Base-by-base conservation (phyloP, 2,888 invertebrate species). In the Dyspetes luteomarginatus region DNA sequence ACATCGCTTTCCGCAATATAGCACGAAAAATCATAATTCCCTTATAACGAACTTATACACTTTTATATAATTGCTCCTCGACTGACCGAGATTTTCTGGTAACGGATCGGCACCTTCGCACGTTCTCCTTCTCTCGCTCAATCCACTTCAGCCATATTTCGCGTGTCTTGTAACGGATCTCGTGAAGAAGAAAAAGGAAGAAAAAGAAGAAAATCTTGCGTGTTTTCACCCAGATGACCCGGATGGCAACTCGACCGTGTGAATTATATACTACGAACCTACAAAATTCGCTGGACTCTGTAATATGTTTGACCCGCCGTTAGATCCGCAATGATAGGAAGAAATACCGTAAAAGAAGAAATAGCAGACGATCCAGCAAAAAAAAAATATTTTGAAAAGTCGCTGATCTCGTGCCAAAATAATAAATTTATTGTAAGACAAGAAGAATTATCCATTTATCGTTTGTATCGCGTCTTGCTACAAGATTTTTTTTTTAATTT, bases 11-110 rank as follows among this genome's bases (percentile, higher is more conserved):
- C 75, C 58, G 65, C 48, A 69, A 72, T 71, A 58, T 68, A 68
- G 72, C 68, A 79, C 74, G 80, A 79, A 78, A 83, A 82, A 78
- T 69, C 56, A 79, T 67, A 69, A 76, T 69, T 76, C 55, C 69
- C 69, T 76, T 76, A 41, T 41, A 75, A 60, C 75, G 60, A 75
- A 69, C 60, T 4, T 45, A 60, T 67, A 41, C 19, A 60, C 2
- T 12, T 17, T 15, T 7, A n/a, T 15, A 4, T 5, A 19, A 43
- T 55, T 45, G 28, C 41, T 58, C 43, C 58, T 71, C 22, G 52
- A 15, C 56, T 76, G 75, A 80, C 80, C 80, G 80, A 76, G 55
- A 72, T 76, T 68, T 56, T 30, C 45, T 30, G 60, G n/a, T 72
- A 26, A 72, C 36, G 69, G 58, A 56, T 43, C 48, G 19, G 5